Base-by-base conservation (phyloP, 2,797 vertebrate species). In the Chloroceryle inda region DNA sequence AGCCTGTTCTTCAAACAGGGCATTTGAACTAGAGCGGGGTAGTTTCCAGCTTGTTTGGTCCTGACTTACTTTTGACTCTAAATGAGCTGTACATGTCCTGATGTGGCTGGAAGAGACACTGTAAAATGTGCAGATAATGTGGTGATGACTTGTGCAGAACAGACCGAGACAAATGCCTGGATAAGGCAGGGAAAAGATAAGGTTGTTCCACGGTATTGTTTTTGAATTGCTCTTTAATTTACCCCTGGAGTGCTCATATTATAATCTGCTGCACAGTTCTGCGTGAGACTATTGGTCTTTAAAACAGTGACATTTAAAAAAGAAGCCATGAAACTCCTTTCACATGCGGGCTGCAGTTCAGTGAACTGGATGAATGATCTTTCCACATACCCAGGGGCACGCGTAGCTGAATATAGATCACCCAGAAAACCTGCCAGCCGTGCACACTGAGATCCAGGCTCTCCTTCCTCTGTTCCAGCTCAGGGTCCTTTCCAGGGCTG, bases 321-420 rank as follows among this genome's bases (percentile, higher is more conserved):
- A 89, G 81, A 37, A 74, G 6, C 35, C 58, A 47, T 5, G 12
- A n/a, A 94, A 64, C 82, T 78, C 87, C 85, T 88, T 68, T 84
- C 87, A 37, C 69, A 85, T 3, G 69, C 82, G 89, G 85, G 85
- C 92, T 94, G 82, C 89, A 91, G 94, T 45, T 91, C 94, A 96
- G 9, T 94, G 96, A 95, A 92, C 94, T 92, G 95, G 73, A 96
- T 96, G 92, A 94, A 56, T 92, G 89, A 92, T 92, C 96, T 92
- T 92, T 94, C 84, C 87, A 44, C 87, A 80, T 95, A 49, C 78
- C 96, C 91, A 80, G 1, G 14, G 96, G 95, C 96, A 78, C 6
- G 45, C 63, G 72, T 79, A 91, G 94, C 92, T 84, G 78, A 92
- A 85, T 88, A 53, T 59, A 92, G 96, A 88, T 96, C 95, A 92